Conservation (phyloP, 2,113 vertebrate species). For the Zosterops hypoxanthus region DNA sequence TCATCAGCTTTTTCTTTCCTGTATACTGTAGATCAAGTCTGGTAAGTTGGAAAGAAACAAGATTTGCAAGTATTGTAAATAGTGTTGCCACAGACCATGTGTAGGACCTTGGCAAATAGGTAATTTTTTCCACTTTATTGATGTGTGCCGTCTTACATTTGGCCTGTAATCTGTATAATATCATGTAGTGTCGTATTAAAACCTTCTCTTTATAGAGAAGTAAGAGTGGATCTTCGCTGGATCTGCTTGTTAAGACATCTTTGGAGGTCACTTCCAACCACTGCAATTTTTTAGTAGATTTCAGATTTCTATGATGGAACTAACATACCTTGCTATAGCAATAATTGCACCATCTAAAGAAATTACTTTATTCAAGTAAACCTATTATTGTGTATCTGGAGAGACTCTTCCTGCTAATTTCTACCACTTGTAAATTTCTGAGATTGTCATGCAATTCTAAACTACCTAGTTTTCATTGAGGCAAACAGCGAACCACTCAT, state of each 20-base stretch:
- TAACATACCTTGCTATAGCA: neutral
- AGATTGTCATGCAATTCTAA: neutral
- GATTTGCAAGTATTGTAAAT: neutral
- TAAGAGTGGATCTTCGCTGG: neutral
- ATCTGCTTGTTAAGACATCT: neutral
- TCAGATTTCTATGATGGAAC: neutral
- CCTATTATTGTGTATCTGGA: neutral
- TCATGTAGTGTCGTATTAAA: neutral
- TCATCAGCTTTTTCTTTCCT: neutral
- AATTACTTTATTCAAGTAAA: neutral
- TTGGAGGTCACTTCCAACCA: neutral
- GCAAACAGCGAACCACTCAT: fast-evolving
- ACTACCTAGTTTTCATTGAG: neutral
- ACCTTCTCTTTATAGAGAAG: neutral
- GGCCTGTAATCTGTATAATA: neutral
- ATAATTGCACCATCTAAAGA: neutral
- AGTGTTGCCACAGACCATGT: neutral
- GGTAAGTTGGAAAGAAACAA: neutral
- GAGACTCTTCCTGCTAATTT: neutral
- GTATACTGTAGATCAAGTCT: neutral
- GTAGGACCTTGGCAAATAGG: neutral
- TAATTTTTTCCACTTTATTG: neutral
- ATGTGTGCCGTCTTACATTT: neutral
- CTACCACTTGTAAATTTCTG: neutral
- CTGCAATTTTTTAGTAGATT: neutral